Percentiles rank a stretch among this genome's conserved stretches.
These are phyloP conservation scores for Chinchilla lanigera DNA, from an alignment of 2,113 vertebrate species.

Conservation along the genomic window DNA sequence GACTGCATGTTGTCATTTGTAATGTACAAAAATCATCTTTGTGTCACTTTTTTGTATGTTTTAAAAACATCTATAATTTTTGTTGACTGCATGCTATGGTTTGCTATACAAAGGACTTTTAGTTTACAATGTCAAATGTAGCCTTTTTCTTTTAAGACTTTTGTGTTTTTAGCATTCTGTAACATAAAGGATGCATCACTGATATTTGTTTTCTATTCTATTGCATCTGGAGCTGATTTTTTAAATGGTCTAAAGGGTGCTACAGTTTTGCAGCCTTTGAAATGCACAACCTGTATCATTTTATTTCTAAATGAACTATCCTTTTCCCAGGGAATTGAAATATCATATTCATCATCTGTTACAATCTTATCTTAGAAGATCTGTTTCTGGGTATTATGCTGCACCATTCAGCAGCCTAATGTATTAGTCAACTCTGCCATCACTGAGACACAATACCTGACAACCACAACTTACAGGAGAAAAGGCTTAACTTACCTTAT, in stretches of 20 bases:
- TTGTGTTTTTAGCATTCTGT: constrained; percentile 4
- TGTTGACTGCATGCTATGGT: background rate
- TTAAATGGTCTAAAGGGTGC: constrained; percentile 21
- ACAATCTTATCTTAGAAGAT: constrained; percentile 1
- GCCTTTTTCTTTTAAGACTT: background rate
- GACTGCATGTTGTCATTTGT: background rate
- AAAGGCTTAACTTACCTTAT: background rate
- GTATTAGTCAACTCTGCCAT: background rate
- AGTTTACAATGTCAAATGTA: background rate
- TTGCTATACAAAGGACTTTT: background rate
- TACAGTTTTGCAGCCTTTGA: background rate
- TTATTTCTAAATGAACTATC: constrained; percentile 47
- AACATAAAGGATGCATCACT: background rate
- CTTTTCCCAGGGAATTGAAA: background rate
- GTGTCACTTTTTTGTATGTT: background rate
- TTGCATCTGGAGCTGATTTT: constrained; percentile 40
- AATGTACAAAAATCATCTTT: background rate
- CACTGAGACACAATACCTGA: background rate
- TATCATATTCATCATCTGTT: background rate
- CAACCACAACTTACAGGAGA: background rate
- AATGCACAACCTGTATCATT: background rate
- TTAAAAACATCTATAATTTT: background rate
- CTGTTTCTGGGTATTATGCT: background rate
- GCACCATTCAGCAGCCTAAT: background rate
- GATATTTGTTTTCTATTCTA: constrained; percentile 52